These are phyloP conservation scores for Uropsilus gracilis DNA, from an alignment of 2,113 vertebrate species.

Conservation along the genomic window DNA sequence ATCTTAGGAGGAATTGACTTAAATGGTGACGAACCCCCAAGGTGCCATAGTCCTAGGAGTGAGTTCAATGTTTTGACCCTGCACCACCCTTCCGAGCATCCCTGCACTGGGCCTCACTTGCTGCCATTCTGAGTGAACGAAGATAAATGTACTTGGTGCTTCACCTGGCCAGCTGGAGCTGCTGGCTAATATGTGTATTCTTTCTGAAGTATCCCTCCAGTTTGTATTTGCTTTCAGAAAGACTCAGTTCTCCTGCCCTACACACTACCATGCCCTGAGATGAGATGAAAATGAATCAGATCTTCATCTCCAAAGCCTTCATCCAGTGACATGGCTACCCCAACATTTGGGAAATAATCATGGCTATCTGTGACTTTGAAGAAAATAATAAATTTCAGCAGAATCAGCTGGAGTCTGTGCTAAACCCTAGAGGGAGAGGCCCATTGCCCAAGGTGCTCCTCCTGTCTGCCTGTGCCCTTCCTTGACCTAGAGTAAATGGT, in stretches of 20 bases:
- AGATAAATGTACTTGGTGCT: too few species aligned
- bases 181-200: not conserved
- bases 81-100: not conserved
- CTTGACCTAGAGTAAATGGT: not conserved
- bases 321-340: not conserved
- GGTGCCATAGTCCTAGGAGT: not conserved
- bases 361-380: not conserved
- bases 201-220: not conserved
- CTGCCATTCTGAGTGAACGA: not conserved
- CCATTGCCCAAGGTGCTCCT: not conserved
- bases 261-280: constrained; percentile 11
- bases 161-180: not conserved
- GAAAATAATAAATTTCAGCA: not conserved
- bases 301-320: not conserved
- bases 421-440: not conserved
- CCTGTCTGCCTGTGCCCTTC: not conserved
- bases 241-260: not conserved
- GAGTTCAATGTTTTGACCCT: not conserved
- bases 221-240: not conserved
- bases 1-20: not conserved
- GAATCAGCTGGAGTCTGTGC: not conserved
- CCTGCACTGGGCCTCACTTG: not conserved
- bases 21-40: not conserved
- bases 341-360: constrained; percentile 15
- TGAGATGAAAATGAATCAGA: not conserved